phyloP scores from a whole-genome alignment of 92 coral and sea anemone genomes.

The Palythoa caribaeorum region DNA sequence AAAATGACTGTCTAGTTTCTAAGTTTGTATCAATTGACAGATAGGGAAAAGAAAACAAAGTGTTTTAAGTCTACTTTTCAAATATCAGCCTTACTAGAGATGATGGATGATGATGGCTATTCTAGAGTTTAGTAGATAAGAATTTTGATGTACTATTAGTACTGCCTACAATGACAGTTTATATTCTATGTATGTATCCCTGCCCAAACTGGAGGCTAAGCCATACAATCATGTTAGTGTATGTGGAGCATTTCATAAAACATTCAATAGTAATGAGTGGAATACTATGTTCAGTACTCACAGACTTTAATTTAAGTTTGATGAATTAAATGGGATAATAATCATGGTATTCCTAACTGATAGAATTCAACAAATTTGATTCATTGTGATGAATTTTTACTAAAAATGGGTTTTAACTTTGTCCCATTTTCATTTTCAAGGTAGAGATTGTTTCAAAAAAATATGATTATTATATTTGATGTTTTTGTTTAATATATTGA shows the following conservation, averaged over 20 bases:
- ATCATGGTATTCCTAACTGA: constrained; percentile 11
- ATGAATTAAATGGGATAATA: constrained; percentile 11
- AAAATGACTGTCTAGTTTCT: neutral
- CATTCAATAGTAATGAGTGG: constrained; percentile 14
- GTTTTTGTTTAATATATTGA: constrained; percentile 3
- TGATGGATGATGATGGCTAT: constrained; percentile 2
- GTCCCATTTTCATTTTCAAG: constrained; percentile 3
- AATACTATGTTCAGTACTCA: neutral
- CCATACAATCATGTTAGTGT: neutral
- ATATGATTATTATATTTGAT: constrained; percentile 3
- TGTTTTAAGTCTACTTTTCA: constrained; percentile 11
- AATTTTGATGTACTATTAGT: constrained; percentile 50
- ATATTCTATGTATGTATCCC: neutral
- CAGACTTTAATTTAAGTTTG: neutral
- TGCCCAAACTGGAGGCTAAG: constrained; percentile 9
- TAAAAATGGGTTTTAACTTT: neutral
- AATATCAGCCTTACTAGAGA: constrained; percentile 16
- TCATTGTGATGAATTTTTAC: neutral
- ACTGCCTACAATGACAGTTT: constrained; percentile 34
- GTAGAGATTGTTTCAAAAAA: constrained; percentile 12
- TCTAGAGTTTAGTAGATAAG: constrained; percentile 56
- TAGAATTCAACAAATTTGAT: neutral
- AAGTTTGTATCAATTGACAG: constrained; percentile 7
- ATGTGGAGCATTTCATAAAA: constrained; percentile 13
- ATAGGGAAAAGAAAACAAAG: constrained; percentile 2